Evolutionary conservation across 2,797 vertebrate genomes (phyloP), one percentile per base, ranked within the genome.

Genomic region (Crocidura indochinensis): DNA sequence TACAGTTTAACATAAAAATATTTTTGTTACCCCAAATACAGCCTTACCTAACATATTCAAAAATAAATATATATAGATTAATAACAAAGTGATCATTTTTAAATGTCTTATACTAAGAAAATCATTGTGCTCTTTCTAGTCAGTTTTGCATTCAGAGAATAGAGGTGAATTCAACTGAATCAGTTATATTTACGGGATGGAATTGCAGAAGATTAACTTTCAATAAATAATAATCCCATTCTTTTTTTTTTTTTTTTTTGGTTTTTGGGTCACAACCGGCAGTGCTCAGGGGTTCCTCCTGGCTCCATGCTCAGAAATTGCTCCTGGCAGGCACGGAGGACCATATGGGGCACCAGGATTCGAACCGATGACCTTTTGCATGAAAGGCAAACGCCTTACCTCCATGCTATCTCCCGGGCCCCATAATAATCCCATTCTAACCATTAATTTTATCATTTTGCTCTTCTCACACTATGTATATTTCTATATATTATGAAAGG

Each of bases 81-180:
- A 68, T 68, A 15, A 68, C 27, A 29, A 68, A 29, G 10, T 46
- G 11, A 87, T 5, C 81, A 29, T 46, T 31, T 76, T 24, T 27
- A 80, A 89, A 65, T 81, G 38, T 84, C 0, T 5, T 65, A 51
- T 72, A 96, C 38, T 84, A 10, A 29, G 10, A 68, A 83, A 73
- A 73, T 80, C 15, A 4, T 84, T 47, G 69, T 72, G 76, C 29
- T 77, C 44, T 77, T 27, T 60, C 83, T 27, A 79, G 26, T 26
- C 14, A 90, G 12, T 6, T 78, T 84, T 85, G 29, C 7, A 47
- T 69, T 4, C 76, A 11, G 20, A 56, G 27, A 91, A 81, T 8
- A 75, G 19, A 88, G 64, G 44, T 67, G 26, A 84, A 80, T 80
- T 76, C 88, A 82, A 77, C 29, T 90, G 51, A 74, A 47, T 83